These are phyloP conservation scores for Anhinga rufa DNA, from an alignment of 2,113 vertebrate genomes.

Conservation along the genomic window DNA sequence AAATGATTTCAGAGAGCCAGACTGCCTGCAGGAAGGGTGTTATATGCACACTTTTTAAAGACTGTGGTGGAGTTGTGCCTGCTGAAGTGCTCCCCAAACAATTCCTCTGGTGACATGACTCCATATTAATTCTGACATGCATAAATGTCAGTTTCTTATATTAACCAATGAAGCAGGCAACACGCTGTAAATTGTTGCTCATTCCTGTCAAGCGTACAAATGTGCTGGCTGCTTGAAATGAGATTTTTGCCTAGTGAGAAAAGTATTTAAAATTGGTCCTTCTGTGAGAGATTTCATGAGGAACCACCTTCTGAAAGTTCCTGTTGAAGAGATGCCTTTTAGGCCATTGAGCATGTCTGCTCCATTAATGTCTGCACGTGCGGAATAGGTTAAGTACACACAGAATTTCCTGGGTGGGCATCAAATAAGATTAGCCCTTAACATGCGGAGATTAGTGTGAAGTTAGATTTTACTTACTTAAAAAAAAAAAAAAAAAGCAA, in stretches of 20 bases:
- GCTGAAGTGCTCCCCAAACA: background rate
- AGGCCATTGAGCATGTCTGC: background rate
- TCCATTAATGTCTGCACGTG: background rate
- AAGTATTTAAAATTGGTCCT: background rate
- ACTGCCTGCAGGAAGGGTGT: background rate
- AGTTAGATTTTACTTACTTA: background rate
- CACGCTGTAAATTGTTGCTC: background rate
- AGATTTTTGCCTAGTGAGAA: background rate
- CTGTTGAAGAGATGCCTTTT: background rate
- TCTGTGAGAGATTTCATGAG: background rate
- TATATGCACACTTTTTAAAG: background rate
- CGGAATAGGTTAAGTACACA: background rate
- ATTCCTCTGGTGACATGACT: background rate
- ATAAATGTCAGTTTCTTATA: background rate
- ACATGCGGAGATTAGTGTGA: background rate
- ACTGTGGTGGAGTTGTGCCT: background rate
- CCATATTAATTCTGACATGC: background rate
- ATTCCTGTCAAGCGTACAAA: background rate
- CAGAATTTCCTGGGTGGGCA: background rate
- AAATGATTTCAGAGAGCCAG: background rate
- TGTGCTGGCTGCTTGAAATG: background rate
- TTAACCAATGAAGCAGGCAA: background rate
- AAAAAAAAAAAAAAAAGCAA: background rate
- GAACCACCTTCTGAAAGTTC: background rate
- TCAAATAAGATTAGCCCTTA: background rate